Evolutionary conservation across 2,888 invertebrate species (phyloP).

Genomic region (Capitulum mitella): DNA sequence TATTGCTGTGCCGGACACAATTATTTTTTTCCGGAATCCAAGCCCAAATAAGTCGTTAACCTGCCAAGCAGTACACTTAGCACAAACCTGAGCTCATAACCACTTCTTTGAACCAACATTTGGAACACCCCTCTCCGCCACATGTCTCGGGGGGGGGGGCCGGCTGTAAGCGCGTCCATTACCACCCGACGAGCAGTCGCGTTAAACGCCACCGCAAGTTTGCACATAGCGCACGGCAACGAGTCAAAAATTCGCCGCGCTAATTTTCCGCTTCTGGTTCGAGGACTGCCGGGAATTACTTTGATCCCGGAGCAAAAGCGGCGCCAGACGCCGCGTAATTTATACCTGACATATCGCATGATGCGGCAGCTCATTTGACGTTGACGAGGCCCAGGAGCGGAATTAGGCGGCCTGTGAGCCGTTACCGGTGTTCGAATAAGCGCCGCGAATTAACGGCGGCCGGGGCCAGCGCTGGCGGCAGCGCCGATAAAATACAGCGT

Average conservation of each 20-base stretch:
- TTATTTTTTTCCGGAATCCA: too few species aligned
- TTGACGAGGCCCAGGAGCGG: neutral
- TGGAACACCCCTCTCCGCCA: too few species aligned
- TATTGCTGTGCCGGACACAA: too few species aligned
- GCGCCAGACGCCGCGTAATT: neutral
- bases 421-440: neutral
- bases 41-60: too few species aligned
- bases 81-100: too few species aligned
- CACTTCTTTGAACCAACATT: too few species aligned
- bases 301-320: neutral
- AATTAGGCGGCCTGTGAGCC: neutral
- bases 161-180: too few species aligned
- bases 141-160: too few species aligned
- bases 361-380: neutral
- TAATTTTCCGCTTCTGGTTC: slow-evolving; percentile 10
- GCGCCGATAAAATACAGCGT: too few species aligned
- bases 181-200: too few species aligned
- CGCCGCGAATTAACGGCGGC: neutral
- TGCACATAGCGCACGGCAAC: neutral
- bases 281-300: neutral
- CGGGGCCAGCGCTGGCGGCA: neutral
- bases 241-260: neutral
- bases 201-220: neutral
- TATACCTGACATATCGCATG: neutral
- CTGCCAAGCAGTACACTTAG: too few species aligned